A percentile compares a stretch with the other conserved stretches of the same genome.
These are phyloP conservation scores for Glyphotaelius pellucidus DNA, from an alignment of 2,888 invertebrate species.

Conservation along the genomic window DNA sequence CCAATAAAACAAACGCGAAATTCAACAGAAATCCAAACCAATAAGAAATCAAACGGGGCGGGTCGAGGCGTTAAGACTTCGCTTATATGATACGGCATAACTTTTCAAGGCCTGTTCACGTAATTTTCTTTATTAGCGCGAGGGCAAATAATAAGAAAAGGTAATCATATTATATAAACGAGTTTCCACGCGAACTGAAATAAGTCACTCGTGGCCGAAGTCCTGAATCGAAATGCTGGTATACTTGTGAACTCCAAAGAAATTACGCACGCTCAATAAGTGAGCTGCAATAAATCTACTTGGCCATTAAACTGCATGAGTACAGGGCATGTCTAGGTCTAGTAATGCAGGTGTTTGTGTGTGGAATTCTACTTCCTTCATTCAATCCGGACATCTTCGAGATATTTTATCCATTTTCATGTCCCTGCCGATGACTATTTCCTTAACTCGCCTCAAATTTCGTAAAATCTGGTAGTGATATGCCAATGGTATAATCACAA, in stretches of 20 bases:
- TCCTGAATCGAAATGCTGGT: background rate
- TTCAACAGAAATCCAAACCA: slow-evolving; percentile 43
- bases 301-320: background rate
- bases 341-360: background rate
- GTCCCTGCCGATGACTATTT: background rate
- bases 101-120: slow-evolving; percentile 20
- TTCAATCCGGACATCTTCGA: background rate
- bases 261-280: background rate
- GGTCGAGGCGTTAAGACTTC: background rate
- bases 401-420: no score
- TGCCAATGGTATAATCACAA: no score
- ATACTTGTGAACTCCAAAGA: background rate
- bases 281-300: background rate
- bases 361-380: background rate
- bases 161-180: slow-evolving; percentile 27
- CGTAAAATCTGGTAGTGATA: background rate
- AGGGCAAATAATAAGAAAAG: slow-evolving; percentile 25
- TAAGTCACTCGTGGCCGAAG: background rate
- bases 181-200: slow-evolving; percentile 1
- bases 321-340: background rate
- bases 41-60: slow-evolving; percentile 17
- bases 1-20: slow-evolving; percentile 42
- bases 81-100: slow-evolving; percentile 10
- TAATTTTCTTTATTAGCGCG: slow-evolving; percentile 41
- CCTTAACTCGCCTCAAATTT: background rate